Base-by-base conservation (phyloP, 2,888 invertebrate genomes). In the Calliphora vomitoria region DNA sequence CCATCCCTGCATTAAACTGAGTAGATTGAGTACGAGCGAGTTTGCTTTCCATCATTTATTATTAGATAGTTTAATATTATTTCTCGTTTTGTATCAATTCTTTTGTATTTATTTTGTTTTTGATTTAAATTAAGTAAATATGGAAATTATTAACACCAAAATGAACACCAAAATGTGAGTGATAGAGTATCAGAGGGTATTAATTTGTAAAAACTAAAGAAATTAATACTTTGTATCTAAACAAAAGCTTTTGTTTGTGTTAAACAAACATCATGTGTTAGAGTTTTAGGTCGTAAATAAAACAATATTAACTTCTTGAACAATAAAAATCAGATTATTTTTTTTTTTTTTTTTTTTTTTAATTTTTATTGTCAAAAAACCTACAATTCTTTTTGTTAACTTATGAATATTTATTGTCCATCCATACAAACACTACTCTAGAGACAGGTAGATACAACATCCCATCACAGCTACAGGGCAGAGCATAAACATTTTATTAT, bases 291-390 rank as follows among this genome's bases (percentile, higher is more conserved):
- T 81, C 80, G 38, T 81, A 81, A 81, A 81, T 81, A 81, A 81
- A 72, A 81, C 62, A 62, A 72, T 81, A 81, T 64, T 81, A 69
- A 80, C 44, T 80, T 69, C n/a, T 69, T 10, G 38, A 35, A 80
- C 79, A 69, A 80, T 80, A 80, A 69, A 80, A 80, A 80, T 80
- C 79, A 80, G 68, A 69, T 80, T 69, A 60, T 69, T 50, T 80
- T 25, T 25, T 25, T 1, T 25, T 25, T 25, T 1, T 25, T 25
- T 25, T 25, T 25, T 25, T 25, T 25, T 71, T 81, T 31, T 53
- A 72, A 81, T 81, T 81, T 81, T 64, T 81, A 72, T 81, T 53
- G 62, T 80, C 71, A 50, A 60, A 47, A 62, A 60, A 58, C 80
- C 71, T 62, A 80, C 71, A 35, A 80, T 20, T 31, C 25, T 50